These are phyloP conservation scores for Paguma larvata DNA, from an alignment of 2,797 vertebrate genomes.

Conservation along the genomic window DNA sequence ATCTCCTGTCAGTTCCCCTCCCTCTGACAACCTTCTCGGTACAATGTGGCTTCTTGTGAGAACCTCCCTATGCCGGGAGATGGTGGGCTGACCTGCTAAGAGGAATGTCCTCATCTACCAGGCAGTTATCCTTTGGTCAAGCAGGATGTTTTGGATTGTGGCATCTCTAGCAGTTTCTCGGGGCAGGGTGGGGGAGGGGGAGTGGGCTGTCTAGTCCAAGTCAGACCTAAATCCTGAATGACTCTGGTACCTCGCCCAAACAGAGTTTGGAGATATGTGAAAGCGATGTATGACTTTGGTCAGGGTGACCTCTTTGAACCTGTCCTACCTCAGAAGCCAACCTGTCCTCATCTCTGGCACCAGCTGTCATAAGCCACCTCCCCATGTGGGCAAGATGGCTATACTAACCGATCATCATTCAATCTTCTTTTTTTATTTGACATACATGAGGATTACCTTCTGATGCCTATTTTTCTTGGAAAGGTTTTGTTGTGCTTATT, in stretches of 20 bases:
- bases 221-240: neutral
- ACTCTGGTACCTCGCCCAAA: neutral
- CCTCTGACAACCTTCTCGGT: neutral
- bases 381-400: neutral
- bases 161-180: neutral
- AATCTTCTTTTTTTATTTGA: neutral
- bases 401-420: neutral
- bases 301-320: neutral
- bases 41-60: neutral
- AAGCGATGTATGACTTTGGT: neutral
- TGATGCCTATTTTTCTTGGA: neutral
- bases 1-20: neutral
- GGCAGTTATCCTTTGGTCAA: neutral
- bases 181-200: accelerated
- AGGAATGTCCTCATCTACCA: neutral
- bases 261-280: neutral
- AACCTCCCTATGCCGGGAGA: neutral
- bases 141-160: neutral
- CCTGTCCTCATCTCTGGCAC: neutral
- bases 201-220: neutral
- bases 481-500: neutral
- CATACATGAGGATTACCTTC: neutral
- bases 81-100: neutral
- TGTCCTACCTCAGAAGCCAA: neutral
- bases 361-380: neutral